Conservation (phyloP, 2,113 vertebrate genomes). For the Circaetus gallicus region DNA sequence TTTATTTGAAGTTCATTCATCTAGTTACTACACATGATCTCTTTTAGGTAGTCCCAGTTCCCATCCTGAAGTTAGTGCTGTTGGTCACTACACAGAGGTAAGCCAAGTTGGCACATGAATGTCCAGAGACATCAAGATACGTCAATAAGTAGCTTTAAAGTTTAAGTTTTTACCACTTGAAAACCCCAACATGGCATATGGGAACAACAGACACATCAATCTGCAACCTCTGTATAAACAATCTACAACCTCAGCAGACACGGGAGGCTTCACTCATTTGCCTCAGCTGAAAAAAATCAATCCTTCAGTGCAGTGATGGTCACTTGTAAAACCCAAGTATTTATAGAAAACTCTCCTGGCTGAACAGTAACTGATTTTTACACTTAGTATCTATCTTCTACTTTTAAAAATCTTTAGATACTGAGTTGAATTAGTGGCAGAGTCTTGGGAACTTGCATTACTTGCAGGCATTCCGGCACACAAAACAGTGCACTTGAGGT, state of each 20-base stretch:
- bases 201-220: background rate
- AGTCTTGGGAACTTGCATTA: background rate
- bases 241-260: background rate
- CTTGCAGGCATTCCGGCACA: background rate
- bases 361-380: background rate
- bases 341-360: background rate
- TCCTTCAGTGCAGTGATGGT: too few species aligned
- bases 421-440: background rate
- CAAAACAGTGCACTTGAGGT: accelerated
- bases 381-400: background rate
- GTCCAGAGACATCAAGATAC: background rate
- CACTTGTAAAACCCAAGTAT: background rate
- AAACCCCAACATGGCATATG: background rate
- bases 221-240: background rate
- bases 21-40: background rate
- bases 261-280: background rate
- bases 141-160: background rate
- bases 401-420: background rate
- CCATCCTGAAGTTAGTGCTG: background rate
- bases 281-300: background rate
- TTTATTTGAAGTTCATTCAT: background rate
- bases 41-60: background rate
- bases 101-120: background rate
- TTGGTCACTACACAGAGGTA: background rate
- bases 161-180: background rate